Percentiles rank a stretch among this genome's conserved stretches.
These are phyloP conservation scores for Drosophila pallidifrons DNA, from an alignment of 1,140 invertebrate genomes.

Conservation along the genomic window DNA sequence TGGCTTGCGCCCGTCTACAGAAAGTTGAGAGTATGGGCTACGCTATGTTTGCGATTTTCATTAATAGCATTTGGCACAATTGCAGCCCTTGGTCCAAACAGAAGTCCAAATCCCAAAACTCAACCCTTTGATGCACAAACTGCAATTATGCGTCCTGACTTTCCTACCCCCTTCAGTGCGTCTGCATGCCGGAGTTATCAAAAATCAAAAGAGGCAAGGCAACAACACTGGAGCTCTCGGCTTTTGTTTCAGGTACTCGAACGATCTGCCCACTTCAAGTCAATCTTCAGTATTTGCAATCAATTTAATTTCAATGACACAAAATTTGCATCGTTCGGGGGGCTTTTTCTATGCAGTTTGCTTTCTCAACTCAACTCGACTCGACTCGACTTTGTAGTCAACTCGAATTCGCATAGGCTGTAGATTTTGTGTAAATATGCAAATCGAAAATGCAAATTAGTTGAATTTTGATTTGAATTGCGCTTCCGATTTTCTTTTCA, in stretches of 20 bases:
- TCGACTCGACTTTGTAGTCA: not conserved
- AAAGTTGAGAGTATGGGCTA: not conserved
- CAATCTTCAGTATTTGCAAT: constrained; percentile 83
- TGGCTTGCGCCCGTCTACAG: constrained; percentile 53
- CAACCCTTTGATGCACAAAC: constrained; percentile 60
- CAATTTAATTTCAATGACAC: constrained; percentile 83
- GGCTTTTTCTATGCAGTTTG: constrained; percentile 34
- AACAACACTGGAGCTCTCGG: not conserved
- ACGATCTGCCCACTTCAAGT: constrained; percentile 66
- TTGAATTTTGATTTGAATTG: constrained; percentile 58
- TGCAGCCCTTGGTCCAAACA: constrained; percentile 37
- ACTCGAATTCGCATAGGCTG: constrained; percentile 27
- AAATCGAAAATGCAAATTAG: constrained; percentile 84
- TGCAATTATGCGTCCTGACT: constrained; percentile 72
- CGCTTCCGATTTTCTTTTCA: constrained; percentile 71
- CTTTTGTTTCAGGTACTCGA: constrained; percentile 44
- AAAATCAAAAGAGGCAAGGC: constrained; percentile 40
- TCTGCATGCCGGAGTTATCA: constrained; percentile 32
- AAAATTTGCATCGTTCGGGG: constrained; percentile 61
- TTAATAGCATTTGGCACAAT: constrained; percentile 76
- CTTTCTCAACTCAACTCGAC: not conserved
- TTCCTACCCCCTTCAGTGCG: not conserved
- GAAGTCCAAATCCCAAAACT: not conserved
- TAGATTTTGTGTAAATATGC: constrained; percentile 77
- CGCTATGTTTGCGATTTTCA: constrained; percentile 75